A percentile compares a stretch with the other conserved stretches of the same genome.
Evolutionary conservation across 53 echinoderm and acorn worm species (phyloP).

Genomic region (Hippasteria phrygiana): DNA sequence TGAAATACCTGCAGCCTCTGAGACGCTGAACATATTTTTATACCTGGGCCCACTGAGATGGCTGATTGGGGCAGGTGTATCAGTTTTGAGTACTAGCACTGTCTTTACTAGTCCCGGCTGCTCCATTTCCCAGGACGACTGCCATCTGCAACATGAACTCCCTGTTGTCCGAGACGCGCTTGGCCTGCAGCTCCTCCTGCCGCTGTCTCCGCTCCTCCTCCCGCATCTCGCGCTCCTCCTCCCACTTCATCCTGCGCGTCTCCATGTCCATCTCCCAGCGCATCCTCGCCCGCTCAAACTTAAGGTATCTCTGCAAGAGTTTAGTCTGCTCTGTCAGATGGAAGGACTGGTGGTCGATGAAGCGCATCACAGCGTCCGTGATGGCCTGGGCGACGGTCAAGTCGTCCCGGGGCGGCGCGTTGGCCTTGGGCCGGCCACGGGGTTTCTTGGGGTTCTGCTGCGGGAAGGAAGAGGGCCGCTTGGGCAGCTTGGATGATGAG

Average conservation of each 20-base stretch:
- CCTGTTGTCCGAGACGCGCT: slow-evolving; percentile 47
- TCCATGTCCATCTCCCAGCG: slow-evolving; percentile 67
- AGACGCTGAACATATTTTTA: too few species aligned
- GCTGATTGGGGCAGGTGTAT: neutral
- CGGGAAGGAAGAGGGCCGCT: neutral
- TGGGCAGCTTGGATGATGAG: neutral
- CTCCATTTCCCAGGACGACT: slow-evolving; percentile 43
- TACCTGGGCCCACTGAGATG: neutral
- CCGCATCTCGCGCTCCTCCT: slow-evolving; percentile 49
- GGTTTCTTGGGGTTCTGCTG: neutral
- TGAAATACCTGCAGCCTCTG: too few species aligned
- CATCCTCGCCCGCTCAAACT: slow-evolving; percentile 57
- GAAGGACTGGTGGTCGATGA: slow-evolving; percentile 46
- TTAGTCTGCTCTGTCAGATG: slow-evolving; percentile 50
- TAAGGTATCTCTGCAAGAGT: slow-evolving; percentile 55
- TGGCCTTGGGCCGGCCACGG: slow-evolving; percentile 23
- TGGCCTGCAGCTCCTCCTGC: slow-evolving; percentile 32
- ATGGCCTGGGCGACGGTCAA: slow-evolving; percentile 52
- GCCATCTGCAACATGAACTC: slow-evolving; percentile 61
- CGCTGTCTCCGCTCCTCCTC: slow-evolving; percentile 57
- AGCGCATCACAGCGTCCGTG: slow-evolving; percentile 47
- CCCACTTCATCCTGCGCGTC: slow-evolving; percentile 59
- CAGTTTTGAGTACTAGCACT: slow-evolving; percentile 1
- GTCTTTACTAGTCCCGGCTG: neutral
- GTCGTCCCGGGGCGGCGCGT: slow-evolving; percentile 42